Percentiles rank a stretch among this genome's conserved stretches.
phyloP scores from a whole-genome alignment of 2,113 vertebrate genomes.

The Origma solitaria region DNA sequence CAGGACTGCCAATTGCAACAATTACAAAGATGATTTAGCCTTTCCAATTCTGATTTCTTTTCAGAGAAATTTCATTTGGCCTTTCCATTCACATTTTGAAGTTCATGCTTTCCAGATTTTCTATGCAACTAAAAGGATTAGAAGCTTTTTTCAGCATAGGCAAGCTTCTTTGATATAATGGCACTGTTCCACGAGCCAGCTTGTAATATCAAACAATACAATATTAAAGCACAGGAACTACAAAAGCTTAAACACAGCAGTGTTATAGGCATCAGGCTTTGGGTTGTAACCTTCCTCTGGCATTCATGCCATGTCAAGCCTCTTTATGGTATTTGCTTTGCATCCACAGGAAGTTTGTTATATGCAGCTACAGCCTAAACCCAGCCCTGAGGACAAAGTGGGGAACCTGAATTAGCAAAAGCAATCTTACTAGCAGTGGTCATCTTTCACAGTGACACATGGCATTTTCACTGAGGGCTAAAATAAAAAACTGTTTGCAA shows the following conservation, averaged over 20 bases:
- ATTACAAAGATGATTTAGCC: not conserved
- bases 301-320: not conserved
- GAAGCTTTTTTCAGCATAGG: not conserved
- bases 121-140: not conserved
- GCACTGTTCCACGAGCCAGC: not conserved
- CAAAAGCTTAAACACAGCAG: not conserved
- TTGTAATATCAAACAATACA: not conserved
- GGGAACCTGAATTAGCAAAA: not conserved
- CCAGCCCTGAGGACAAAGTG: not conserved
- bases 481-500: not conserved
- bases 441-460: not conserved
- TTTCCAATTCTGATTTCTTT: slow-evolving; percentile 7
- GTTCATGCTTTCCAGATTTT: not conserved
- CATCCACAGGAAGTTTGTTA: not conserved
- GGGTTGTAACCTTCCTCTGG: not conserved
- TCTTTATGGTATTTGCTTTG: not conserved
- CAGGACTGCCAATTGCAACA: not conserved
- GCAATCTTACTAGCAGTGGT: not conserved
- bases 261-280: not conserved
- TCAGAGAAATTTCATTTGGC: not conserved
- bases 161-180: not conserved
- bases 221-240: not conserved
- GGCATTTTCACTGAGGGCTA: not conserved
- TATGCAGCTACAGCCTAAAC: not conserved
- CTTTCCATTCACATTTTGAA: not conserved